phyloP scores from a whole-genome alignment of 1,140 invertebrate genomes.

The Mactra quadrangularis region DNA sequence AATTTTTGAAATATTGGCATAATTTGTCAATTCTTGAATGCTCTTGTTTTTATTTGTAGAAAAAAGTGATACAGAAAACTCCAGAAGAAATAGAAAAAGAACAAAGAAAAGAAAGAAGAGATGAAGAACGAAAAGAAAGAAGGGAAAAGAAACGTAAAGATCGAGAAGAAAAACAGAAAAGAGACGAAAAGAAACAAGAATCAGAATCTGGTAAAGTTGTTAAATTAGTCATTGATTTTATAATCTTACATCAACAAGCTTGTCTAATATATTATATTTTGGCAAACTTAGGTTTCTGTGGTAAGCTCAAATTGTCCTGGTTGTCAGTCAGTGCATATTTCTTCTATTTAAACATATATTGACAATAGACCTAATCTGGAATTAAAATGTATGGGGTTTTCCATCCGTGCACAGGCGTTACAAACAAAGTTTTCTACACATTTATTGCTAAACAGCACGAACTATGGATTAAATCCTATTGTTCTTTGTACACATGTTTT shows the following conservation, averaged over 20 bases:
- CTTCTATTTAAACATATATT: no score
- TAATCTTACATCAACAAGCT: not conserved
- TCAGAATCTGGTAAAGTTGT: conserved; percentile 50
- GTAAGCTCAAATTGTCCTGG: not conserved
- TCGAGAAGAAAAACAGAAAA: conserved; percentile 50
- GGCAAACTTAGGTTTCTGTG: not conserved
- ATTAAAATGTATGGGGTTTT: no score
- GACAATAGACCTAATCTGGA: not conserved
- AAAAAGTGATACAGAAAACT: conserved; percentile 58
- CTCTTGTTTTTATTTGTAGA: conserved; percentile 16
- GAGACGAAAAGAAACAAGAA: conserved; percentile 43
- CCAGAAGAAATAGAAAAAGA: conserved; percentile 69
- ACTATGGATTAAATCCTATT: no score
- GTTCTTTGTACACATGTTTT: no score
- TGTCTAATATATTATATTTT: no score
- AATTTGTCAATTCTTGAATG: no score
- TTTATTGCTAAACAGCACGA: no score
- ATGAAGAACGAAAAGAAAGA: conserved; percentile 50
- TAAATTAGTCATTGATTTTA: not conserved
- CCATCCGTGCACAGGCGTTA: no score
- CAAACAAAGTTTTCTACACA: no score
- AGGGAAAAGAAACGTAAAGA: conserved; percentile 65
- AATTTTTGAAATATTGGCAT: no score
- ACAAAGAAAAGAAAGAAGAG: conserved; percentile 58
- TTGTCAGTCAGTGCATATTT: no score